phyloP scores from a whole-genome alignment of 1,140 invertebrate species.

The Drosophila ogumai region DNA sequence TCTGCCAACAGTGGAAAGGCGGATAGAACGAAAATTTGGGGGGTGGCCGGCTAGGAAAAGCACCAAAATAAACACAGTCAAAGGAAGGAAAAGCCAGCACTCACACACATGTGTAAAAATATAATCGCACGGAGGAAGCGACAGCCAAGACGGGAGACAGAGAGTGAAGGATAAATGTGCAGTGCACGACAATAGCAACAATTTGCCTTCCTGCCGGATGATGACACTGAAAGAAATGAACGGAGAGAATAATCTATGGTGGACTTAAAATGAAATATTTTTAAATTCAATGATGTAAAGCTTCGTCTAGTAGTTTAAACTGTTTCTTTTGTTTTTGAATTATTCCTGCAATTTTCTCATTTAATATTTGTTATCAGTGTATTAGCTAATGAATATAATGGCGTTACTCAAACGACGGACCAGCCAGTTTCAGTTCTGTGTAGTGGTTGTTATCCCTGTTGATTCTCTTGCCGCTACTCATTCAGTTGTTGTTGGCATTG shows the following conservation, averaged over 20 bases:
- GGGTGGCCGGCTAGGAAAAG: conserved; percentile 19
- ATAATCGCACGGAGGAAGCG: conserved; percentile 38
- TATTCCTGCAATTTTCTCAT: neutral
- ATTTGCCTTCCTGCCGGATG: conserved; percentile 45
- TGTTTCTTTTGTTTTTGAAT: neutral
- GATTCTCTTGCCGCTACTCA: conserved; percentile 21
- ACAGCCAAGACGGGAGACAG: conserved; percentile 13
- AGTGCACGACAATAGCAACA: conserved; percentile 80
- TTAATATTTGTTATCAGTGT: conserved; percentile 1
- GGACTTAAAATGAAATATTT: neutral
- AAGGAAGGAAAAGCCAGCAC: conserved; percentile 37
- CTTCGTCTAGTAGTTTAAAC: neutral
- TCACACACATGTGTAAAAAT: conserved; percentile 53
- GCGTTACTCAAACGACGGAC: conserved; percentile 75
- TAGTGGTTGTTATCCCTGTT: conserved; percentile 25
- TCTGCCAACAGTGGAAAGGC: conserved; percentile 22
- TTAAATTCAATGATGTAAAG: too few species aligned
- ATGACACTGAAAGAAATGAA: neutral
- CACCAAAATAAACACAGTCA: conserved; percentile 72
- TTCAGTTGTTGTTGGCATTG: conserved; percentile 54
- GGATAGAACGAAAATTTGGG: conserved; percentile 5
- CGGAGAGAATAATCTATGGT: neutral
- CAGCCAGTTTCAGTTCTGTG: conserved; percentile 22
- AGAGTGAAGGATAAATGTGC: conserved; percentile 32
- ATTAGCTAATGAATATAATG: conserved; percentile 79